These are phyloP conservation scores for Lithosia quadra DNA, from an alignment of 2,888 invertebrate genomes.

Conservation along the genomic window DNA sequence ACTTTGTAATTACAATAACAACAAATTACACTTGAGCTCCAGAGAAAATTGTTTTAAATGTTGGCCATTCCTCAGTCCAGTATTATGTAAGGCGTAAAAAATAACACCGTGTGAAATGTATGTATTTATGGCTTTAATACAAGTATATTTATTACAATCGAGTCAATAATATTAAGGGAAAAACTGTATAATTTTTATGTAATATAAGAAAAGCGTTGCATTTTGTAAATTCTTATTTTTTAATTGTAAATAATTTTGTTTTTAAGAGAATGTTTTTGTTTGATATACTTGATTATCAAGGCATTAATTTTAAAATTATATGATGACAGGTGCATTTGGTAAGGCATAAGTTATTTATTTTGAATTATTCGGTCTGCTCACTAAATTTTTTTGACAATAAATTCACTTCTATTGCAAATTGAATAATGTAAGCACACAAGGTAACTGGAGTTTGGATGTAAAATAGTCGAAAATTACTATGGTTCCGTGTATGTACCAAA, in stretches of 20 bases:
- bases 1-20: slow-evolving; percentile 5
- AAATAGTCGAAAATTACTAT: too few species aligned
- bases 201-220: slow-evolving; percentile 58
- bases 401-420: neutral
- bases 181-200: slow-evolving; percentile 56
- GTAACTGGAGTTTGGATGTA: too few species aligned
- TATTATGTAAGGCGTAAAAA: slow-evolving; percentile 62
- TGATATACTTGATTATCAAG: slow-evolving; percentile 32
- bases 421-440: neutral
- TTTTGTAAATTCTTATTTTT: slow-evolving; percentile 55
- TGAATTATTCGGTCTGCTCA: neutral
- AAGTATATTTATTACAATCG: slow-evolving; percentile 66
- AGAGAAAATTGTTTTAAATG: slow-evolving; percentile 35
- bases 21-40: slow-evolving; percentile 3
- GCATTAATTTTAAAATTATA: slow-evolving; percentile 22
- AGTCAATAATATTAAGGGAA: slow-evolving; percentile 82
- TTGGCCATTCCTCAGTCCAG: slow-evolving; percentile 78
- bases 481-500: too few species aligned
- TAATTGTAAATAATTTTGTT: slow-evolving; percentile 44
- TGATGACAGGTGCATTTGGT: neutral
- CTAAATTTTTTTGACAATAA: neutral
- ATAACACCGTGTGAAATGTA: slow-evolving; percentile 53
- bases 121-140: slow-evolving; percentile 62
- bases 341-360: neutral
- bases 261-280: slow-evolving; percentile 39